phyloP scores from a whole-genome alignment of 1,140 invertebrate species.

The Drosophila cardini region DNA sequence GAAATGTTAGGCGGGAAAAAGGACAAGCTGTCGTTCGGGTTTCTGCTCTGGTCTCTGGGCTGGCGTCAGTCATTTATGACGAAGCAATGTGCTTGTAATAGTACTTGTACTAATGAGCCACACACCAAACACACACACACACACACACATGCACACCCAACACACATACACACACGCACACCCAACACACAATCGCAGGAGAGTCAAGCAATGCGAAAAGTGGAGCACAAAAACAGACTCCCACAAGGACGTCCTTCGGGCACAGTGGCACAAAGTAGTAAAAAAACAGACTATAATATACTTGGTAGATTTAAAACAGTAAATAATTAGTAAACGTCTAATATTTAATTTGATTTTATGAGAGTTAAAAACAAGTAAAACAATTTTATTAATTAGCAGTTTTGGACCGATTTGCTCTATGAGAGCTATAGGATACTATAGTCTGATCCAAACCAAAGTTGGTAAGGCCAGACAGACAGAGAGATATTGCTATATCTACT shows the following conservation, averaged over 20 bases:
- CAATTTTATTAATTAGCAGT: too few relatives aligned
- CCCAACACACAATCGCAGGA: slow-evolving; percentile 1
- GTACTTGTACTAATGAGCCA: slow-evolving; percentile 69
- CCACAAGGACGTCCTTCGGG: slow-evolving; percentile 31
- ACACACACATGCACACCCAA: slow-evolving; percentile 18
- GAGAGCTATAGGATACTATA: too few relatives aligned
- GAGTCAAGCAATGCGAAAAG: slow-evolving; percentile 40
- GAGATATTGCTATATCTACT: too few relatives aligned
- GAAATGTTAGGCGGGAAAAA: slow-evolving; percentile 50
- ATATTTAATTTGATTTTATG: too few relatives aligned
- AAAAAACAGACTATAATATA: too few relatives aligned
- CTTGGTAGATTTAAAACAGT: too few relatives aligned
- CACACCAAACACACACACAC: slow-evolving; percentile 33
- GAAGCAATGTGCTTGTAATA: slow-evolving; percentile 66
- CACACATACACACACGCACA: slow-evolving; percentile 27
- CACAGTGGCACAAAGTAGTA: slow-evolving; percentile 21
- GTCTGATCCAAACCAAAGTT: too few relatives aligned
- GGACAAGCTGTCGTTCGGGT: slow-evolving; percentile 62
- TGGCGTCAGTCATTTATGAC: slow-evolving; percentile 74
- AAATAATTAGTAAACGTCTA: too few relatives aligned
- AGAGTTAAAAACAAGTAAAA: too few relatives aligned
- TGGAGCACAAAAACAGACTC: slow-evolving; percentile 48
- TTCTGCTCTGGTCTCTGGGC: slow-evolving; percentile 30
- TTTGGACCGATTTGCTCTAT: too few relatives aligned
- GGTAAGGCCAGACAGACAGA: too few relatives aligned